Evolutionary conservation across 2,888 invertebrate species (phyloP).

Genomic region (Zeuzera pyrina): DNA sequence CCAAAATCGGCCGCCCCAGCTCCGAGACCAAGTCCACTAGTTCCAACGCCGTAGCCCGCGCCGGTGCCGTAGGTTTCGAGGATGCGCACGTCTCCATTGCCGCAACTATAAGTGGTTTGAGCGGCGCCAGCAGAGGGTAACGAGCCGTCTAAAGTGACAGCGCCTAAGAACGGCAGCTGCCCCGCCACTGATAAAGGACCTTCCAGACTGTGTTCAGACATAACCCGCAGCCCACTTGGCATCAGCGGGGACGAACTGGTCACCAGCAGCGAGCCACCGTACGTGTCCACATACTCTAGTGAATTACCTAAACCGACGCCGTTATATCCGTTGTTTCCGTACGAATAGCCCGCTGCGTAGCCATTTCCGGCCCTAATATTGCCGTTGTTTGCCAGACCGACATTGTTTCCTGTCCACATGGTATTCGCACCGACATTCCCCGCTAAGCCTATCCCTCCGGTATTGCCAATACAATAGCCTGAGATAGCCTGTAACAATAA

Average conservation of each 20-base stretch:
- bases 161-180: conserved; percentile 34
- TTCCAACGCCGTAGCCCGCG: neutral
- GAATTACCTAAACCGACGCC: no score
- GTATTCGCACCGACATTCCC: no score
- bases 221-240: conserved; percentile 27
- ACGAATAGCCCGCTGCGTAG: no score
- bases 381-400: no score
- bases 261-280: conserved; percentile 17
- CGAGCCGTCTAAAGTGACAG: conserved; percentile 27
- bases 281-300: no score
- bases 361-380: no score
- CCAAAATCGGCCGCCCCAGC: no score
- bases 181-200: conserved; percentile 28
- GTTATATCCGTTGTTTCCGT: no score
- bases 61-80: neutral
- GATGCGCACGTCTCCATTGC: conserved; percentile 21
- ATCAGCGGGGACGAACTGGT: conserved; percentile 26
- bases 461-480: no score
- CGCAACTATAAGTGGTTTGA: conserved; percentile 23
- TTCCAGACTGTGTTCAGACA: conserved; percentile 29
- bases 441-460: no score
- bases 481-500: no score
- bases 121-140: conserved; percentile 28
- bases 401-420: no score
- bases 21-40: neutral